phyloP scores from a whole-genome alignment of 2,113 vertebrate genomes.

The Pterocles orientalis region DNA sequence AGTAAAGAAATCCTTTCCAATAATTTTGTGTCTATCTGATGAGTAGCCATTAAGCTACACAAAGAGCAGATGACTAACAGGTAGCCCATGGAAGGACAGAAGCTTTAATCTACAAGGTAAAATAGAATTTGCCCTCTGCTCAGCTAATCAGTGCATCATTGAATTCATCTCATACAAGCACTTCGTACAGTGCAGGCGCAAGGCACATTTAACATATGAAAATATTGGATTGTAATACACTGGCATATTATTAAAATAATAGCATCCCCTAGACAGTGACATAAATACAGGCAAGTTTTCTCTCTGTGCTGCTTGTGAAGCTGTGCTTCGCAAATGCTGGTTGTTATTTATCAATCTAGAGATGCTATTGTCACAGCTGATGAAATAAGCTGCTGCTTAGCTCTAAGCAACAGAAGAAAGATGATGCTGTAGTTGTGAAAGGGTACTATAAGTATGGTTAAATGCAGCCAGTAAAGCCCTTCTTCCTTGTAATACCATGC shows the following conservation, averaged over 20 bases:
- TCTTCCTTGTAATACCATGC: neutral
- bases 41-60: neutral
- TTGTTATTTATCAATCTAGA: neutral
- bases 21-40: neutral
- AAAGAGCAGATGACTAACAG: neutral
- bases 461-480: neutral
- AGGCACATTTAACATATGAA: neutral
- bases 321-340: neutral
- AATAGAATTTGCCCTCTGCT: neutral
- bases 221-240: neutral
- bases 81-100: neutral
- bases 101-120: neutral
- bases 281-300: neutral
- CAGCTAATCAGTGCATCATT: neutral
- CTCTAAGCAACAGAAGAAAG: neutral
- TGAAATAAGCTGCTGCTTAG: neutral
- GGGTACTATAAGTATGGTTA: neutral
- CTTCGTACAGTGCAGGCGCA: neutral
- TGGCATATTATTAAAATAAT: neutral
- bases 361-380: neutral
- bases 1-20: neutral
- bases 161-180: neutral
- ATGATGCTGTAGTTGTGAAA: neutral
- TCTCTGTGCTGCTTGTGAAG: neutral
- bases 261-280: neutral